phyloP scores from a whole-genome alignment of 92 coral and sea anemone genomes.

The Metridium senile region DNA sequence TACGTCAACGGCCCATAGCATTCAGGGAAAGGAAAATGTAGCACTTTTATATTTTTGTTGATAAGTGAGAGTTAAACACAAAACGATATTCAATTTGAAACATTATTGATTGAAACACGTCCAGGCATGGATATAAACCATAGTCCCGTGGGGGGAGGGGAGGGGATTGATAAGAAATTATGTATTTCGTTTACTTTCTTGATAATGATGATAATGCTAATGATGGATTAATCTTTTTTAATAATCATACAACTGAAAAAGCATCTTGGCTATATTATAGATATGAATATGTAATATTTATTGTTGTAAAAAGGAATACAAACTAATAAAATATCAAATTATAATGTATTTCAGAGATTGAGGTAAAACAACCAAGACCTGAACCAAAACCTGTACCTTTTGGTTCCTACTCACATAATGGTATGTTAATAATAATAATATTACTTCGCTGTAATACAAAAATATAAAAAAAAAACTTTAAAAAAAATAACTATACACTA shows the following conservation, averaged over 20 bases:
- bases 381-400: neutral
- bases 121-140: neutral
- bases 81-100: too few species aligned
- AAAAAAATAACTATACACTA: neutral
- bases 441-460: neutral
- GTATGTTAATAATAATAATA: neutral
- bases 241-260: too few species aligned
- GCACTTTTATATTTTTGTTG: neutral
- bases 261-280: too few species aligned
- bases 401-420: conserved; percentile 10
- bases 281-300: too few species aligned
- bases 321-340: too few species aligned
- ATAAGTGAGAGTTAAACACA: neutral
- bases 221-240: too few species aligned
- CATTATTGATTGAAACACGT: neutral
- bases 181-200: neutral
- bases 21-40: neutral
- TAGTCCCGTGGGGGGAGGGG: neutral
- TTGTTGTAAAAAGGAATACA: too few species aligned
- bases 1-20: neutral
- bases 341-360: conserved; percentile 14
- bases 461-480: neutral
- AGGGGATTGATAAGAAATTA: too few species aligned
- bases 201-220: too few species aligned
- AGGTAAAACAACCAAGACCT: neutral